phyloP scores from a whole-genome alignment of 2,113 vertebrate species.

The Emydocephalus ijimae region DNA sequence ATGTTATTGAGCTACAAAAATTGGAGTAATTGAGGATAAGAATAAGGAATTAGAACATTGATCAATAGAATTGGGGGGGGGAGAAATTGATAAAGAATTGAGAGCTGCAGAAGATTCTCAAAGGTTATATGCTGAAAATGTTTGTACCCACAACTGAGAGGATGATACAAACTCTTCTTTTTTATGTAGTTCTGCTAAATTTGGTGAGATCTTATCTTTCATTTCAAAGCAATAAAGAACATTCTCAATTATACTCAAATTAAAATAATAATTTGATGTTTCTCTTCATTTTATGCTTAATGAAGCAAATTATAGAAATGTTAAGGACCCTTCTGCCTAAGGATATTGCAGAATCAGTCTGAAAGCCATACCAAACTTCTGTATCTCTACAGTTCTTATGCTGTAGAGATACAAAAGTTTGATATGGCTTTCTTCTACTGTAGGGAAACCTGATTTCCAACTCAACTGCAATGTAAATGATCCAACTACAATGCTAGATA shows the following conservation, averaged over 20 bases:
- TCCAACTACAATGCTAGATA: not conserved
- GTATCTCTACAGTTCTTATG: not conserved
- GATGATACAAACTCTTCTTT: not conserved
- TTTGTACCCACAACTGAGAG: not conserved
- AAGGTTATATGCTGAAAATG: not conserved
- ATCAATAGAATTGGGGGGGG: not conserved
- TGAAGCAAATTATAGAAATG: not conserved
- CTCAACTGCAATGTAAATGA: not conserved
- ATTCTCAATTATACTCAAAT: too few relatives aligned
- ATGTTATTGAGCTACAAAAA: not conserved
- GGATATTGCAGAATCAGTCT: not conserved
- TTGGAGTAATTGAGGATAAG: not conserved
- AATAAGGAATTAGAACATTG: not conserved
- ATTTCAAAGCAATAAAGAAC: not conserved
- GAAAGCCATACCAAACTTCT: not conserved
- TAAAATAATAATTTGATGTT: not conserved
- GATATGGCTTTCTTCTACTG: not conserved
- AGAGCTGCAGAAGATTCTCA: too few relatives aligned
- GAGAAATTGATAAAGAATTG: not conserved
- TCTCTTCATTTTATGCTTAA: not conserved
- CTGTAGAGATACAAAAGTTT: not conserved
- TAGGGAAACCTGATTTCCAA: not conserved
- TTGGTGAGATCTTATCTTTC: not conserved
- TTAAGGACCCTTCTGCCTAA: not conserved
- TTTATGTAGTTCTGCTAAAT: too few relatives aligned